Conservation (phyloP, 2,888 invertebrate species). For the Drosophila acutilabella region DNA sequence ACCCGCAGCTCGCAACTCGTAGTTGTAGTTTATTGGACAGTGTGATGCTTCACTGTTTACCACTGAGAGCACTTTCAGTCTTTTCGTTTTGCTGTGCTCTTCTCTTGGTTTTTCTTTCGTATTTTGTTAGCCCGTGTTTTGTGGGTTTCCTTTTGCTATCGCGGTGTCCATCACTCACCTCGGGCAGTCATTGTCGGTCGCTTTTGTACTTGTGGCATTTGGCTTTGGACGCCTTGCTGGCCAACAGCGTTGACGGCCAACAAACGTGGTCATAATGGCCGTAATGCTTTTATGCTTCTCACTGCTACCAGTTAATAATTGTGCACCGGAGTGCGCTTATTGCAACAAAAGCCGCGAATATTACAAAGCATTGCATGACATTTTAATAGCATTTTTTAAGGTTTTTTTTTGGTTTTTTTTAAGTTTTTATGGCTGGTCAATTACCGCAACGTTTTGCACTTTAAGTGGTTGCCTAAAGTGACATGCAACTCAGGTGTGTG, state of each 20-base stretch:
- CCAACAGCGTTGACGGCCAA: constrained; percentile 24
- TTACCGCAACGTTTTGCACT: constrained; percentile 27
- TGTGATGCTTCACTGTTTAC: constrained; percentile 12
- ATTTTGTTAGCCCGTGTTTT: neutral
- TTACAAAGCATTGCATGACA: constrained; percentile 50
- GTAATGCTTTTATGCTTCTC: constrained; percentile 28
- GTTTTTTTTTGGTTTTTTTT: neutral
- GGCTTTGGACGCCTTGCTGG: constrained; percentile 52
- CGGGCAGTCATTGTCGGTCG: constrained; percentile 53
- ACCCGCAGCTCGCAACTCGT: neutral
- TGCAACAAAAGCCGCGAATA: constrained; percentile 32
- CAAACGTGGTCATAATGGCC: constrained; percentile 33
- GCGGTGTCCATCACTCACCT: constrained; percentile 45
- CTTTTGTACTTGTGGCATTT: constrained; percentile 65
- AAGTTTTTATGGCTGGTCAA: constrained; percentile 13
- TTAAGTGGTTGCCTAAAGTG: constrained; percentile 30
- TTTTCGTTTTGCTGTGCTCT: neutral
- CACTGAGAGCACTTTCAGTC: constrained; percentile 26
- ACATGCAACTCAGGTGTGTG: constrained; percentile 14
- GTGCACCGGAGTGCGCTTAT: constrained; percentile 24
- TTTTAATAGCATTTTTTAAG: constrained; percentile 37
- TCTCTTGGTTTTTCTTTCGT: constrained; percentile 3
- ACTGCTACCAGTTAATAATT: constrained; percentile 53
- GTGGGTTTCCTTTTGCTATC: neutral
- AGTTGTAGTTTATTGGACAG: constrained; percentile 18